Conservation (phyloP, 2,797 vertebrate genomes). For the Florisuga fusca region DNA sequence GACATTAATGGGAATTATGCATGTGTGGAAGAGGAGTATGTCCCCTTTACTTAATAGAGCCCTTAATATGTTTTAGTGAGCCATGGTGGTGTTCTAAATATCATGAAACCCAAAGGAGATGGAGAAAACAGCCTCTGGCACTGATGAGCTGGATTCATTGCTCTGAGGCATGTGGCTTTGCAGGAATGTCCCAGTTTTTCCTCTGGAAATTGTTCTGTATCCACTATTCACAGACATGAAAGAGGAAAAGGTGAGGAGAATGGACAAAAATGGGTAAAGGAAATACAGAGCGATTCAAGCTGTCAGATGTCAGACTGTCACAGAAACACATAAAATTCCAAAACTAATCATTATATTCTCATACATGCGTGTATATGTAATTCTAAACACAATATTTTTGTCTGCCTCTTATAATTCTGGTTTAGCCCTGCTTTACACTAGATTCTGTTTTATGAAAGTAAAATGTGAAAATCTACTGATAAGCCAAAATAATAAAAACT, state of each 20-base stretch:
- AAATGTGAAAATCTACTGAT: slow-evolving; percentile 84
- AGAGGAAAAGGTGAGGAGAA: slow-evolving; percentile 27
- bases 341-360: slow-evolving; percentile 38
- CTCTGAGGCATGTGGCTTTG: slow-evolving; percentile 40
- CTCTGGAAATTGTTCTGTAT: slow-evolving; percentile 23
- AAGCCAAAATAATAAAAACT: slow-evolving; percentile 82
- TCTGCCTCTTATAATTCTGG: slow-evolving; percentile 65
- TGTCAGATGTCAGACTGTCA: slow-evolving; percentile 17
- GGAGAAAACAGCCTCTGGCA: slow-evolving; percentile 41
- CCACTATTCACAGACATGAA: background rate
- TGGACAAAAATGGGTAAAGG: slow-evolving; percentile 35
- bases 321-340: slow-evolving; percentile 36
- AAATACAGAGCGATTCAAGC: slow-evolving; percentile 1
- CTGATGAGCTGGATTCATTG: slow-evolving; percentile 73
- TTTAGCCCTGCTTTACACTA: slow-evolving; percentile 46
- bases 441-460: slow-evolving; percentile 73
- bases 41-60: slow-evolving; percentile 64
- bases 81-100: slow-evolving; percentile 57
- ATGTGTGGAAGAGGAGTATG: slow-evolving; percentile 45
- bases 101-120: slow-evolving; percentile 70
- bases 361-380: background rate
- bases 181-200: background rate
- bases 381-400: slow-evolving; percentile 38
- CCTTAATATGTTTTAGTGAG: slow-evolving; percentile 74
- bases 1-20: slow-evolving; percentile 71